phyloP scores from a whole-genome alignment of 2,888 invertebrate genomes.

The Glomeris marginata region DNA sequence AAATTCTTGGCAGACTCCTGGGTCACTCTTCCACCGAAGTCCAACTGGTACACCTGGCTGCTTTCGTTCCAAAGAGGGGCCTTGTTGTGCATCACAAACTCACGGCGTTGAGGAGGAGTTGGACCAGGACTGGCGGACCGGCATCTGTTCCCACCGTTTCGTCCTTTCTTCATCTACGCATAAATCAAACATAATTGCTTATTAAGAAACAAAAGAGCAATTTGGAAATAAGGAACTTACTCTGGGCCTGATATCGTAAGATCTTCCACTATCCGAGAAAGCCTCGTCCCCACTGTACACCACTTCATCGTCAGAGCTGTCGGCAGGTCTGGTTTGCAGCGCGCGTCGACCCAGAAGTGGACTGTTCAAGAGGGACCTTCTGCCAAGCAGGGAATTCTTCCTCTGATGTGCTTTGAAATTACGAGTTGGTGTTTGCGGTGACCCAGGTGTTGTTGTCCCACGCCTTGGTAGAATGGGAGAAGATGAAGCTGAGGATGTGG shows the following conservation, averaged over 20 bases:
- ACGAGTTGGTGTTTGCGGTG: slow-evolving; percentile 8
- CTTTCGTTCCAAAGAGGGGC: slow-evolving; percentile 98
- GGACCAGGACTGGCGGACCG: slow-evolving; percentile 19
- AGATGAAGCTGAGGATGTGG: too few species aligned
- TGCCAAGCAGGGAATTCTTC: slow-evolving; percentile 14
- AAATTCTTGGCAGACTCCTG: slow-evolving; percentile 99
- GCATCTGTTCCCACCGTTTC: slow-evolving; percentile 39
- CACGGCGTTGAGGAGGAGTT: slow-evolving; percentile 37
- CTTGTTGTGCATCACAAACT: slow-evolving; percentile 95
- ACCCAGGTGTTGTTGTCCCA: background rate
- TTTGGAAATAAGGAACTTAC: background rate
- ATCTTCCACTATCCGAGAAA: background rate
- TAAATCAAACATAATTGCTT: slow-evolving; percentile 7
- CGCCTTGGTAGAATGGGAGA: background rate
- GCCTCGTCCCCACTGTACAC: slow-evolving; percentile 22
- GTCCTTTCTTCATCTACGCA: slow-evolving; percentile 46
- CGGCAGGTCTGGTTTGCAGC: slow-evolving; percentile 38
- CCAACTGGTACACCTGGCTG: slow-evolving; percentile 96
- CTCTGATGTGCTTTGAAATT: slow-evolving; percentile 1
- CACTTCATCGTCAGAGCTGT: slow-evolving; percentile 68
- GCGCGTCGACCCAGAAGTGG: slow-evolving; percentile 61
- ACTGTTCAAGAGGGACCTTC: slow-evolving; percentile 45
- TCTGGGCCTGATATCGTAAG: background rate
- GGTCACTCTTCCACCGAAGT: slow-evolving; percentile 97
- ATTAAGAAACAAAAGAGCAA: background rate